Conservation (phyloP, 2,888 invertebrate species). For the Mesorhabditis spiculigera region DNA sequence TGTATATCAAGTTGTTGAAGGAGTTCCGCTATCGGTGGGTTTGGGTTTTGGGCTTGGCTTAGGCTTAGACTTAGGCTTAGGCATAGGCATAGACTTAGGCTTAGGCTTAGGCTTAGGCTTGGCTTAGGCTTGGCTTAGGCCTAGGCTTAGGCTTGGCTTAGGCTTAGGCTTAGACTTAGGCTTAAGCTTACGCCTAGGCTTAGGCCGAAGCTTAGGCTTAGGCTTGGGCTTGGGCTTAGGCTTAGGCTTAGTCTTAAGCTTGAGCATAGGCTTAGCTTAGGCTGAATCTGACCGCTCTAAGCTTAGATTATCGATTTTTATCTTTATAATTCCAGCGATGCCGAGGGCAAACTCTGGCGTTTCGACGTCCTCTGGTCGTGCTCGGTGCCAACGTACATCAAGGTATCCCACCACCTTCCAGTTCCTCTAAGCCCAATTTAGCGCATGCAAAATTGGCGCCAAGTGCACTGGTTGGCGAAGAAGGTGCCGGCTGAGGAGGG, state of each 20-base stretch:
- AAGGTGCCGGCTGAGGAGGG: constrained; percentile 45
- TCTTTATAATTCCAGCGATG: constrained; percentile 25
- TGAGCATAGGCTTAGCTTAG: no score
- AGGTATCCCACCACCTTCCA: constrained; percentile 19
- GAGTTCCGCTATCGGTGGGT: constrained; percentile 16
- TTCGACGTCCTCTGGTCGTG: constrained; percentile 55
- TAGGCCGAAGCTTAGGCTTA: no score
- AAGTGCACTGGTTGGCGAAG: constrained; percentile 56
- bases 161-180: no score
- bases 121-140: no score
- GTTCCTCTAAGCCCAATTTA: constrained; percentile 16
- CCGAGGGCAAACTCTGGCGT: constrained; percentile 41
- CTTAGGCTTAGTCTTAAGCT: no score
- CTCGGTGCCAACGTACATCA: constrained; percentile 55
- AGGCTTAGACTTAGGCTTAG: no score
- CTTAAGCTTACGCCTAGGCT: no score
- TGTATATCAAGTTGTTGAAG: constrained; percentile 48
- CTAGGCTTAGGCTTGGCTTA: no score
- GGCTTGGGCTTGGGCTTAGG: no score
- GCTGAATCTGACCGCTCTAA: neutral
- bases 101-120: no score
- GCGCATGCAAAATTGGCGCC: constrained; percentile 53
- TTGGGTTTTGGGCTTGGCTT: constrained; percentile 5
- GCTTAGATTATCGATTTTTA: neutral
- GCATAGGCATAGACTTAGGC: no score